Conservation (phyloP, 2,888 invertebrate species). For the Himalopsyche kuldschensis region DNA sequence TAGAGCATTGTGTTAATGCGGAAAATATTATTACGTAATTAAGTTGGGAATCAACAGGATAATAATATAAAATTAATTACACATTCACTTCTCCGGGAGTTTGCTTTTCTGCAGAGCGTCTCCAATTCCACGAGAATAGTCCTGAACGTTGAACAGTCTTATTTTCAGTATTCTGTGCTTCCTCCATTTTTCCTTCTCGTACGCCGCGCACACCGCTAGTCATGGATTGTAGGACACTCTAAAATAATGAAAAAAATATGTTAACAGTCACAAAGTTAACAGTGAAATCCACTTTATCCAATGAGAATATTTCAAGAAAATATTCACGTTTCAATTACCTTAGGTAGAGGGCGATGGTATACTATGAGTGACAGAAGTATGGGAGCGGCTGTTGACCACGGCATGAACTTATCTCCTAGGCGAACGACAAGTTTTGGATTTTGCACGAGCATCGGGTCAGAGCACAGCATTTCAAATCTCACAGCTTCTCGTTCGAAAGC, state of each 20-base stretch:
- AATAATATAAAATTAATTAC: background rate
- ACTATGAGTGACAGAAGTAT: slow-evolving; percentile 84
- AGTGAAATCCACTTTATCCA: background rate
- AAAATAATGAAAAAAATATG: slow-evolving; percentile 15
- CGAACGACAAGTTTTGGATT: slow-evolving; percentile 84
- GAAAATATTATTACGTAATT: too few species aligned
- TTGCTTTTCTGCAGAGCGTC: slow-evolving; percentile 52
- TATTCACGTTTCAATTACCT: slow-evolving; percentile 50
- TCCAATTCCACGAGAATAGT: slow-evolving; percentile 66
- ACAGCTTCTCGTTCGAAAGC: slow-evolving; percentile 44
- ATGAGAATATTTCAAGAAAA: background rate
- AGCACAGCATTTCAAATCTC: slow-evolving; percentile 55
- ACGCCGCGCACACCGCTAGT: slow-evolving; percentile 44
- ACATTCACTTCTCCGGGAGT: background rate
- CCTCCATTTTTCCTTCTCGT: background rate
- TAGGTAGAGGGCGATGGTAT: slow-evolving; percentile 83
- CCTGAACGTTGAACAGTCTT: slow-evolving; percentile 52
- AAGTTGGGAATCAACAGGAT: too few species aligned
- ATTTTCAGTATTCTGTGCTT: slow-evolving; percentile 22
- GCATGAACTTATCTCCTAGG: slow-evolving; percentile 85
- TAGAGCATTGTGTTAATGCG: too few species aligned
- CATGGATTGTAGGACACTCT: slow-evolving; percentile 53
- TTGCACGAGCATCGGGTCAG: slow-evolving; percentile 72
- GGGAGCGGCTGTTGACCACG: slow-evolving; percentile 89
- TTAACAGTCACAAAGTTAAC: background rate